phyloP scores from a whole-genome alignment of 2,113 vertebrate genomes.

The Malurus elegans region DNA sequence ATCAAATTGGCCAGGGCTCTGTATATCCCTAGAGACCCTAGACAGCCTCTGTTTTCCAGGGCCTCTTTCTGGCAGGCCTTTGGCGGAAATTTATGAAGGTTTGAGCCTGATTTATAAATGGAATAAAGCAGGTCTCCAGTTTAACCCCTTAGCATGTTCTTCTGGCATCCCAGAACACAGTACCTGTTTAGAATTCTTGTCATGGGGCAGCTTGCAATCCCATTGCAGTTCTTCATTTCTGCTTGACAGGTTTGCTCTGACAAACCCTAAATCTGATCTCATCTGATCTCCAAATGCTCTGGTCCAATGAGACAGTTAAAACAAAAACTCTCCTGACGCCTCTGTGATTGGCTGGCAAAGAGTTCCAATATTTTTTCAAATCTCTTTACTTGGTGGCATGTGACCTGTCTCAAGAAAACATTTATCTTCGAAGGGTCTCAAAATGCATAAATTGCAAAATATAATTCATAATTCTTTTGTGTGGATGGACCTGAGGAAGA shows the following conservation, averaged over 20 bases:
- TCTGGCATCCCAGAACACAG: not conserved
- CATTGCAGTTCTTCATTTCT: not conserved
- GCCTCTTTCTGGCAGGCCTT: conserved; percentile 25
- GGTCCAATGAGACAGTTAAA: not conserved
- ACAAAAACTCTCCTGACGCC: not conserved
- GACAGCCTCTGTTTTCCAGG: not conserved
- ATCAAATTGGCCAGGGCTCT: not conserved
- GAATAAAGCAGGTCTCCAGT: not conserved
- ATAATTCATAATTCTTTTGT: not conserved
- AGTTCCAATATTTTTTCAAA: not conserved
- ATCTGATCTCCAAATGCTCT: not conserved
- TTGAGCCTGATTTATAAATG: not conserved
- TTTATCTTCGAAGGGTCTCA: not conserved
- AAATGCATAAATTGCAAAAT: not conserved
- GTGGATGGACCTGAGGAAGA: not conserved
- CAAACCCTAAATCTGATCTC: not conserved
- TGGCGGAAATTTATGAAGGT: not conserved
- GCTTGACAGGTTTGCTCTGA: not conserved
- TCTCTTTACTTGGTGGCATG: not conserved
- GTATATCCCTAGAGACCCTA: not conserved
- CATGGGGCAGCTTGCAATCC: not conserved
- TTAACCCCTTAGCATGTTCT: not conserved
- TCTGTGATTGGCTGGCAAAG: not conserved
- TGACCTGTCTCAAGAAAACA: not conserved
- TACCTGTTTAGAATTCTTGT: not conserved